Evolutionary conservation across 2,113 vertebrate genomes (phyloP), one percentile per base, ranked within the genome.

Genomic region (Phoenicopterus ruber): DNA sequence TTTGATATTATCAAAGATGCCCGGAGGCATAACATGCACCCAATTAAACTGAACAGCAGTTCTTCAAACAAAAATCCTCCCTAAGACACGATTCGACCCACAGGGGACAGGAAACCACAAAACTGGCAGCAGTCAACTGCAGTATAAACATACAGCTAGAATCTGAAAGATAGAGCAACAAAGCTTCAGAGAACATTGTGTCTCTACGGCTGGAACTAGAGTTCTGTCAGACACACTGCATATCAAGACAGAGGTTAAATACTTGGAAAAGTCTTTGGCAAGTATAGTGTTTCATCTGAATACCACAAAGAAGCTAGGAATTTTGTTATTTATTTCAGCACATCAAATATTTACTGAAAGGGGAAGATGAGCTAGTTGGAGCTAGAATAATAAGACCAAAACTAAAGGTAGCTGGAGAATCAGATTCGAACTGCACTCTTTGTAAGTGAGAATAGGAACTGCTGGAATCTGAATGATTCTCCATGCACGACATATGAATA

Each of bases 101-200:
- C 38, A 67, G 74, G 74, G n/a, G 73, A 87, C 47, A 77, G 78
- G 74, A 94, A 94, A 76, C 29, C 82, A 89, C 10, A 93, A 55
- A 92, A 85, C 85, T 59, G 63, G 54, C 70, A 96, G 73, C 87
- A 86, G 22, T 66, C 38, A 50, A 66, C 36, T 50, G 82, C 54
- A 80, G 71, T 31, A 58, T 80, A 88, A 95, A 93, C 59, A 83
- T 32, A 76, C n/a, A 86, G 73, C 36, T 46, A 34, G 67, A 90
- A 88, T 74, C 40, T 28, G n/a, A 94, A 90, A 87, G 77, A 44
- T 11, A 92, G 73, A 95, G 69, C 50, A 82, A 79, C 57, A 93
- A 94, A 95, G 74, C 83, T 81, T 86, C n/a, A 74, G 82, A 83
- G 93, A 88, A 90, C 63, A 88, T 81, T 34, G n/a, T 74, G 92